Evolutionary conservation across 2,888 invertebrate genomes (phyloP).

Genomic region (Oligia fasciuncula): DNA sequence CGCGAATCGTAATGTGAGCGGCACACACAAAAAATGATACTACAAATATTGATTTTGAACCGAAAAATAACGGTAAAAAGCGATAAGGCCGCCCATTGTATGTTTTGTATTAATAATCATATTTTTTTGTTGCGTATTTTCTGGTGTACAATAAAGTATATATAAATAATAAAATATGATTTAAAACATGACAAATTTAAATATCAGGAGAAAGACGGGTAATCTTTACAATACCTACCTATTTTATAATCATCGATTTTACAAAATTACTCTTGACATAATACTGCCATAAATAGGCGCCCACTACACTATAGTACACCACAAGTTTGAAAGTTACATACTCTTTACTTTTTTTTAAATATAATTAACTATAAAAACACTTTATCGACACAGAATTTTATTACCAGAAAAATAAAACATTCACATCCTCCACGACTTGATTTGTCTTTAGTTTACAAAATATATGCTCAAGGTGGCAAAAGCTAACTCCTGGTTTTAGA

Average conservation of each 20-base stretch:
- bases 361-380: background rate
- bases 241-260: slow-evolving; percentile 14
- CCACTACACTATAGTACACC: slow-evolving; percentile 1
- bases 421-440: background rate
- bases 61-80: background rate
- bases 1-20: too few species aligned
- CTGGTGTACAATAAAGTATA: too few species aligned
- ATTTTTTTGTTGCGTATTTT: too few species aligned
- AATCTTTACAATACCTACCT: background rate
- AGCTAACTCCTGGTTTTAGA: background rate
- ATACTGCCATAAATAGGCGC: background rate
- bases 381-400: slow-evolving; percentile 27
- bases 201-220: slow-evolving; percentile 6
- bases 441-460: slow-evolving; percentile 8
- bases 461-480: background rate
- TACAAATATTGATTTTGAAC: background rate
- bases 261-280: slow-evolving; percentile 24
- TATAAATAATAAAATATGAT: background rate
- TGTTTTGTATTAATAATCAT: too few species aligned
- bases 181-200: slow-evolving; percentile 5
- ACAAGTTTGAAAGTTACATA: slow-evolving; percentile 18
- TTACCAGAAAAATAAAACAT: background rate
- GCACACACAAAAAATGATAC: too few species aligned
- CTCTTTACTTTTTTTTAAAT: slow-evolving; percentile 2
- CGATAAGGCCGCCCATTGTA: too few species aligned